Percentiles rank a stretch among this genome's conserved stretches.
Conservation (phyloP, 2,113 vertebrate species). For the Pluvianellus socialis region DNA sequence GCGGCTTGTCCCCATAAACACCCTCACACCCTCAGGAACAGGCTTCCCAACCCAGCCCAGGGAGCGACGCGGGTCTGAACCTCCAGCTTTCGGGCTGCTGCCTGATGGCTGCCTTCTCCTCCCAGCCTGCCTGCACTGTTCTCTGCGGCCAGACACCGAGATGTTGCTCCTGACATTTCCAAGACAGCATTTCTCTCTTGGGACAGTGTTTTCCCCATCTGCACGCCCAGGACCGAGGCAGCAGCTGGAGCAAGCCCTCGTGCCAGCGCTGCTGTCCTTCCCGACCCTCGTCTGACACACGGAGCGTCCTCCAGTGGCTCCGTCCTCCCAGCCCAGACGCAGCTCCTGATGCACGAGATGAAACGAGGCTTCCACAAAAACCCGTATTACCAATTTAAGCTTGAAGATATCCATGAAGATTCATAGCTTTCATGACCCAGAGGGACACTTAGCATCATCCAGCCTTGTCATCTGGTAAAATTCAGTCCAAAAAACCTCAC, state of each 20-base stretch:
- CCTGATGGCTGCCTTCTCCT: neutral
- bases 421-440: neutral
- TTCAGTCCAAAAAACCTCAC: conserved; percentile 48
- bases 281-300: neutral
- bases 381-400: neutral
- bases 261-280: neutral
- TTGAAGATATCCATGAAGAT: neutral
- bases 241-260: neutral
- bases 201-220: neutral
- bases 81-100: neutral
- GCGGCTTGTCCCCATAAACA: neutral
- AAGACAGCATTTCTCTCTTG: neutral
- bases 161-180: neutral
- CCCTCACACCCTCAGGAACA: neutral
- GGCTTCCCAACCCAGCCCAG: neutral
- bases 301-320: neutral
- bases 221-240: neutral
- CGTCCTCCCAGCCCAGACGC: neutral
- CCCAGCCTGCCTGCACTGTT: neutral
- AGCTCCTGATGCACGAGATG: neutral
- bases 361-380: neutral
- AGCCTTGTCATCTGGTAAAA: conserved; percentile 18
- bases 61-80: rapidly evolving
- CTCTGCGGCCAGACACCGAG: neutral
- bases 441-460: conserved; percentile 23